phyloP scores from a whole-genome alignment of 2,888 invertebrate genomes.

The Magallana nippona region DNA sequence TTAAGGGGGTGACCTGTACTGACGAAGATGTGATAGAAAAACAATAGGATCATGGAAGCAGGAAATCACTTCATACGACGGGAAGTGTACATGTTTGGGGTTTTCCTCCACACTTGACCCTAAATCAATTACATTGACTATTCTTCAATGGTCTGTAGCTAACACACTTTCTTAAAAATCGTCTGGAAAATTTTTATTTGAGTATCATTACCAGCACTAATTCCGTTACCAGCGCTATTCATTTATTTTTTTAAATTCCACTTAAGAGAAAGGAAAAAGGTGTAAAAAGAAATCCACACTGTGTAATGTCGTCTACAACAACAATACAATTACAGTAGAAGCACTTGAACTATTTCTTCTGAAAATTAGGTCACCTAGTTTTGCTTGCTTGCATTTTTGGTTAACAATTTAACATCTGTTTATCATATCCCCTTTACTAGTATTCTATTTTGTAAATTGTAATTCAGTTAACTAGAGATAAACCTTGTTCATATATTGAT shows the following conservation, averaged over 20 bases:
- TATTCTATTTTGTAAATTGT: no score
- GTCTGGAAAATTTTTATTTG: no score
- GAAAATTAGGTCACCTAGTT: conserved; percentile 5
- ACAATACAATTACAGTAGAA: neutral
- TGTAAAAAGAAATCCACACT: neutral
- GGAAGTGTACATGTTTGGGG: neutral
- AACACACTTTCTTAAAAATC: no score
- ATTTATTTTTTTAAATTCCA: no score
- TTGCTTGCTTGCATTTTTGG: neutral
- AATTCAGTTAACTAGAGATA: no score
- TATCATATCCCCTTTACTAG: no score
- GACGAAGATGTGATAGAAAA: neutral
- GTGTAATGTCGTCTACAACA: neutral
- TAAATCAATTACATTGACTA: neutral
- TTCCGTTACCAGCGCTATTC: no score
- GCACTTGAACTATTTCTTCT: conserved; percentile 3
- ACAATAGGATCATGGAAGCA: conserved; percentile 10
- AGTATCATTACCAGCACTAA: no score
- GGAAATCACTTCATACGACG: neutral
- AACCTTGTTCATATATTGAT: no score
- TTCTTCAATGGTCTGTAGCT: no score
- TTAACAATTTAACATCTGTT: neutral
- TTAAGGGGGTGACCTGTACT: no score
- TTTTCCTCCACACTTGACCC: conserved; percentile 26
- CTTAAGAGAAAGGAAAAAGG: no score